These are phyloP conservation scores for Siderastrea radians DNA, from an alignment of 92 coral and sea anemone genomes.

Conservation along the genomic window DNA sequence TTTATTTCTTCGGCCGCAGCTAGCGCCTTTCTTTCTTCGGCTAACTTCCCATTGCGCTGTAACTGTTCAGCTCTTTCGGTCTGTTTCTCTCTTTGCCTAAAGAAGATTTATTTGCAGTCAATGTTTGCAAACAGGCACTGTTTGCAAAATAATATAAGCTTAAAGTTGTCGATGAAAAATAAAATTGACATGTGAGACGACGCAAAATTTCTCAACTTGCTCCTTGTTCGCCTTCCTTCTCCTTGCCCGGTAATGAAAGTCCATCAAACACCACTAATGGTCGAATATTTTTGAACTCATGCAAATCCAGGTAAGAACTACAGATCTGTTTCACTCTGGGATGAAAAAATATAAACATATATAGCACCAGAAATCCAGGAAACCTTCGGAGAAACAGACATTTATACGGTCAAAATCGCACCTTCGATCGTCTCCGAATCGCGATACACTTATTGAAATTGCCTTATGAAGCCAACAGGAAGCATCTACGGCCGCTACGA, in stretches of 20 bases:
- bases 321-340: background rate
- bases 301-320: background rate
- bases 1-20: conserved; percentile 9
- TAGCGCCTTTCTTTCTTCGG: background rate
- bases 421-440: conserved; percentile 42
- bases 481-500: conserved; percentile 46
- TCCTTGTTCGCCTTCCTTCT: background rate
- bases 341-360: background rate
- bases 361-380: background rate
- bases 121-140: background rate
- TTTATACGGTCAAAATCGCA: background rate
- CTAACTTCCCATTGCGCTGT: background rate
- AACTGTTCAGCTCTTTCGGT: background rate
- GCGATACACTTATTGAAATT: conserved; percentile 21
- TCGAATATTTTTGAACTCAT: background rate
- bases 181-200: background rate
- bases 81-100: background rate
- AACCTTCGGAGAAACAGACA: background rate
- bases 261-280: background rate
- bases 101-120: background rate
- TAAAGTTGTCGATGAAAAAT: too few relatives aligned
- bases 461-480: conserved; percentile 56
- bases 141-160: background rate
- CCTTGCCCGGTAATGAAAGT: background rate
- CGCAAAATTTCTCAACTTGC: background rate